Evolutionary conservation across 2,113 vertebrate species (phyloP).

Genomic region (Ibidorhyncha struthersii): DNA sequence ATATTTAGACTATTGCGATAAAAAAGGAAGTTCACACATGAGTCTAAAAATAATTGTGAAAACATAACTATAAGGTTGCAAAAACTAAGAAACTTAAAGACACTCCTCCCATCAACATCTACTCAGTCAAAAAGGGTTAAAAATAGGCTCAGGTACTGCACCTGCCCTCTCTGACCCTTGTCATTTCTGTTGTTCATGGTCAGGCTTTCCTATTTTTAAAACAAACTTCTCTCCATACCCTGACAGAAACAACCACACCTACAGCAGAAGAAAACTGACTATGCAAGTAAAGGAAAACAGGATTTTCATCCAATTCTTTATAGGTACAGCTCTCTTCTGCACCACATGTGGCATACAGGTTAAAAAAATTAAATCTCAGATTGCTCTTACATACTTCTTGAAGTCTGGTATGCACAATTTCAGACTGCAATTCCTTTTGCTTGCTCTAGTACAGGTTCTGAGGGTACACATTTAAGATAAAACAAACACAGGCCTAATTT

Average conservation of each 20-base stretch:
- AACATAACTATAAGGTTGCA: background rate
- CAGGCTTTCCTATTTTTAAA: background rate
- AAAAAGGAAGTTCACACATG: background rate
- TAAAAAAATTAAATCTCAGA: background rate
- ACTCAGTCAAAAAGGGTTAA: background rate
- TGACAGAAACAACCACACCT: background rate
- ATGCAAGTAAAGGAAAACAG: background rate
- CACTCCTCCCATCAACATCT: background rate
- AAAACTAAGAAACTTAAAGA: background rate
- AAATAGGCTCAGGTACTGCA: background rate
- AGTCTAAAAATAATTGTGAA: conserved; percentile 30
- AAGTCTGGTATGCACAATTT: background rate
- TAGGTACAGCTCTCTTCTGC: background rate
- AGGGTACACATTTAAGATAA: background rate
- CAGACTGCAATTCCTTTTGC: background rate
- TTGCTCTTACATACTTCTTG: background rate
- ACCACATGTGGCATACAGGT: background rate
- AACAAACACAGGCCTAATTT: background rate
- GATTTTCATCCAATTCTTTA: background rate
- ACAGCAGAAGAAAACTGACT: background rate
- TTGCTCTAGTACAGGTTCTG: background rate
- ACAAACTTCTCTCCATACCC: background rate
- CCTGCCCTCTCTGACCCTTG: background rate
- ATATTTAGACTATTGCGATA: background rate
- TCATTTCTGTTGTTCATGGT: background rate